A percentile compares a stretch with the other conserved stretches of the same genome.
Conservation (phyloP, 2,888 invertebrate species). For the Drosophila fungiperda region DNA sequence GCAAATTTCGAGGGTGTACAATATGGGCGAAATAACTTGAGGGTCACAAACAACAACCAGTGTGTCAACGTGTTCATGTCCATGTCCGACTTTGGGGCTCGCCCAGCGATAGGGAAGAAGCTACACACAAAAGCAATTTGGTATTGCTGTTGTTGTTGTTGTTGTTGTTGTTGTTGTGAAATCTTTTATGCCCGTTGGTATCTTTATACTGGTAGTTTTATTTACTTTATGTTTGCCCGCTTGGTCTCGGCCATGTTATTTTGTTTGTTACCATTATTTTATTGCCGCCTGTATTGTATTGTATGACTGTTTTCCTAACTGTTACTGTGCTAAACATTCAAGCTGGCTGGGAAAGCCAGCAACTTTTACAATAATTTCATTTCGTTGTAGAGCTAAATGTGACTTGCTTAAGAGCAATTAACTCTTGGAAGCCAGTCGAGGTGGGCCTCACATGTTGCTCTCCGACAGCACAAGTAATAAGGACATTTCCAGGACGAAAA, state of each 20-base stretch:
- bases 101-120: slow-evolving; percentile 1
- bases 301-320: slow-evolving; percentile 3
- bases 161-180: slow-evolving; percentile 35
- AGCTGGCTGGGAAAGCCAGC: neutral
- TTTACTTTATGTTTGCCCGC: slow-evolving; percentile 29
- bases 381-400: slow-evolving; percentile 25
- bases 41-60: slow-evolving; percentile 21
- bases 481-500: neutral
- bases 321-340: neutral
- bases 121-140: slow-evolving; percentile 32
- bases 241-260: slow-evolving; percentile 29
- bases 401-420: slow-evolving; percentile 49
- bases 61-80: slow-evolving; percentile 38
- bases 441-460: slow-evolving; percentile 36
- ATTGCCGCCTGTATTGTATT: slow-evolving; percentile 25
- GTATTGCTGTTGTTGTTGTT: slow-evolving; percentile 14
- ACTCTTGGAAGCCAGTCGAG: slow-evolving; percentile 35
- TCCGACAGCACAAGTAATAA: neutral
- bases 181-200: slow-evolving; percentile 54
- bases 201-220: slow-evolving; percentile 39
- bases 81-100: neutral
- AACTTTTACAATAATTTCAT: slow-evolving; percentile 33
- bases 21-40: neutral
- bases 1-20: slow-evolving; percentile 39
- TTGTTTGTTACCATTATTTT: slow-evolving; percentile 52